Evolutionary conservation across 2,113 vertebrate genomes (phyloP).

Genomic region (Pseudorhombus dupliciocellatus): DNA sequence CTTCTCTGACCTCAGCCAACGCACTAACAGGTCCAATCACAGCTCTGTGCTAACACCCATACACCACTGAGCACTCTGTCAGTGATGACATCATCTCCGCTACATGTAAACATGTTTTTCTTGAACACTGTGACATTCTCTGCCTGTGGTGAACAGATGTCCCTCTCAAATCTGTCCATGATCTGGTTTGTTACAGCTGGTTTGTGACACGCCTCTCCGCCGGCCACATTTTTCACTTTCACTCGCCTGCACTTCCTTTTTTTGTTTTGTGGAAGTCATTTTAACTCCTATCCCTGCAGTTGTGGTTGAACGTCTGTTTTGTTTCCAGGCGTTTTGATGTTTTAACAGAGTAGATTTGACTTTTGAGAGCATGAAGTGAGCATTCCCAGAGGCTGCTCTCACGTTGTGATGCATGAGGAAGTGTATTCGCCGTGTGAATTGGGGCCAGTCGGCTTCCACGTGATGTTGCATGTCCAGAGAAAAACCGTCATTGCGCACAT

Average conservation of each 20-base stretch:
- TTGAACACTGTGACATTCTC: conserved; percentile 30
- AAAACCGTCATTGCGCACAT: background rate
- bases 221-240: background rate
- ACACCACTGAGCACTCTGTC: conserved; percentile 25
- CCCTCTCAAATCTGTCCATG: conserved; percentile 8
- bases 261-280: background rate
- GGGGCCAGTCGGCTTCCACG: conserved; percentile 2
- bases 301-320: background rate
- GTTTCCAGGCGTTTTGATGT: background rate
- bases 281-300: conserved; percentile 32
- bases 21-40: conserved; percentile 14
- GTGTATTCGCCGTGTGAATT: conserved; percentile 37
- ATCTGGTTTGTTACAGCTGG: conserved; percentile 51
- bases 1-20: conserved; percentile 14
- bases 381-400: conserved; percentile 32
- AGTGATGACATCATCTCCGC: conserved; percentile 17
- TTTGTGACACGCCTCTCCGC: conserved; percentile 26
- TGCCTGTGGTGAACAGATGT: conserved; percentile 9
- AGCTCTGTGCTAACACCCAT: conserved; percentile 21
- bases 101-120: conserved; percentile 40
- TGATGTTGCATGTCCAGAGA: conserved; percentile 65
- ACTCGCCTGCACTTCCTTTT: background rate
- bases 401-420: conserved; percentile 54
- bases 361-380: conserved; percentile 19
- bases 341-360: conserved; percentile 17